A percentile compares a stretch with the other conserved stretches of the same genome.
Conservation (phyloP, 2,888 invertebrate genomes). For the Neelides folsomi region DNA sequence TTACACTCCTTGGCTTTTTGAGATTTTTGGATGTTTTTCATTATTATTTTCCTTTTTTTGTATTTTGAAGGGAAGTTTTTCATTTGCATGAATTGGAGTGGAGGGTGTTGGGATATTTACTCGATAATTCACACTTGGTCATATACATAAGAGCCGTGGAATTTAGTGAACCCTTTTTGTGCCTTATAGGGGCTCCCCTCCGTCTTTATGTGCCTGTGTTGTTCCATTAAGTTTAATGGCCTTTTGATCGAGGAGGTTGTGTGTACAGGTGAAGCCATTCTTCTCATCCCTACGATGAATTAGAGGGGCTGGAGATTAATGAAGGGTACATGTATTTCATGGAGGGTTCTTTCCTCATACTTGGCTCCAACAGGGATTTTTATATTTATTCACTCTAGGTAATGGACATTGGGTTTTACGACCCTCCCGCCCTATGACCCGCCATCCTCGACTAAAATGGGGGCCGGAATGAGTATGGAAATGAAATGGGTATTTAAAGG, state of each 20-base stretch:
- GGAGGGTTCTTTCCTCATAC: not conserved
- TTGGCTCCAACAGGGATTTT: too few relatives aligned
- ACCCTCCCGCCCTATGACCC: too few relatives aligned
- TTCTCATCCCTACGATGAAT: not conserved
- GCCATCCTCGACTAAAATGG: too few relatives aligned
- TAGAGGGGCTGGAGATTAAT: conserved; percentile 3
- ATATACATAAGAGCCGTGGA: conserved; percentile 4
- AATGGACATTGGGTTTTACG: too few relatives aligned
- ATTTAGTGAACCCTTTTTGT: conserved; percentile 3
- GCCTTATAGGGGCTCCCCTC: not conserved
- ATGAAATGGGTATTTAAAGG: too few relatives aligned
- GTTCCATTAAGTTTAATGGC: not conserved
- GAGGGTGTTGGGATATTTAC: conserved; percentile 16
- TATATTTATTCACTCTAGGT: too few relatives aligned
- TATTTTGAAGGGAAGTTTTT: conserved; percentile 1
- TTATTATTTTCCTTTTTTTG: too few relatives aligned
- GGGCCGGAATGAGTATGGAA: too few relatives aligned
- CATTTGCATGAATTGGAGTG: not conserved
- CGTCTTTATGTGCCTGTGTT: not conserved
- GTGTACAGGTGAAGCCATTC: not conserved
- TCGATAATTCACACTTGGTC: conserved; percentile 26
- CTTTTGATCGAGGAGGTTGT: conserved; percentile 1
- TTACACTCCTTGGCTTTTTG: conserved; percentile 6
- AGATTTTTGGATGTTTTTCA: too few relatives aligned
- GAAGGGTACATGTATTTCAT: conserved; percentile 6